Percentiles rank a stretch among this genome's conserved stretches.
These are phyloP conservation scores for Stictonetta naevosa DNA, from an alignment of 2,113 vertebrate genomes.

Conservation along the genomic window DNA sequence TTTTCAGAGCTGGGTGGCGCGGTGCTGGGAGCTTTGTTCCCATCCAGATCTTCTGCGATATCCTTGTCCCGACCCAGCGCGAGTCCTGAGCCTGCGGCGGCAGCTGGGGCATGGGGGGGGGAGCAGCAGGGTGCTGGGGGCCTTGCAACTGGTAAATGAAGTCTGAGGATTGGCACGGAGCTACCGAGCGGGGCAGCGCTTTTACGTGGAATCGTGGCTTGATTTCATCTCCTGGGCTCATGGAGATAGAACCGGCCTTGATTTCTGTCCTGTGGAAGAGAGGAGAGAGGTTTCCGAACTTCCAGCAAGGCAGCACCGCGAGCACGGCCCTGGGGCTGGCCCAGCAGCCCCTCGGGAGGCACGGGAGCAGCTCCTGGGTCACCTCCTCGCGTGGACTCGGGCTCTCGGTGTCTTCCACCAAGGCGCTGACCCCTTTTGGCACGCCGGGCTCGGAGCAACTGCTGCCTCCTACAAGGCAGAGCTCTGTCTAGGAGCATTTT, in stretches of 20 bases:
- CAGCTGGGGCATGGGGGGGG: neutral
- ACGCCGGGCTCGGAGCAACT: neutral
- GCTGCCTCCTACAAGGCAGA: fast-evolving
- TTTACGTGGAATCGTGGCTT: fast-evolving
- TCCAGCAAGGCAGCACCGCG: neutral
- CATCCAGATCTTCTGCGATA: fast-evolving
- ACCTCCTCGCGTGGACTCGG: fast-evolving
- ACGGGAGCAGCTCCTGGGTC: fast-evolving
- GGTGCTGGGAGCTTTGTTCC: too few relatives aligned
- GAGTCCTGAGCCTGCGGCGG: neutral
- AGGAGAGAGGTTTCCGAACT: neutral
- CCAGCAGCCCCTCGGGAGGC: neutral
- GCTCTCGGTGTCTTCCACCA: neutral
- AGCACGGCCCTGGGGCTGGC: fast-evolving
- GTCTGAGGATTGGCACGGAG: too few relatives aligned
- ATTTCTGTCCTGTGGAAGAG: neutral
- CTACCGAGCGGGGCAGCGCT: too few relatives aligned
- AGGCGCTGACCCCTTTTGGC: neutral
- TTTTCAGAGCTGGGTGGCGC: neutral
- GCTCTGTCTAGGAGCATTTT: fast-evolving
- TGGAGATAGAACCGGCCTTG: neutral
- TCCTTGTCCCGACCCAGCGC: neutral
- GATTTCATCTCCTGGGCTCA: neutral
- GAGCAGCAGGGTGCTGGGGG: neutral
- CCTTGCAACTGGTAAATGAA: neutral